Evolutionary conservation across 1,140 invertebrate genomes (phyloP), one percentile per base, ranked within the genome.

Genomic region (Drosophila pseudoobscura): DNA sequence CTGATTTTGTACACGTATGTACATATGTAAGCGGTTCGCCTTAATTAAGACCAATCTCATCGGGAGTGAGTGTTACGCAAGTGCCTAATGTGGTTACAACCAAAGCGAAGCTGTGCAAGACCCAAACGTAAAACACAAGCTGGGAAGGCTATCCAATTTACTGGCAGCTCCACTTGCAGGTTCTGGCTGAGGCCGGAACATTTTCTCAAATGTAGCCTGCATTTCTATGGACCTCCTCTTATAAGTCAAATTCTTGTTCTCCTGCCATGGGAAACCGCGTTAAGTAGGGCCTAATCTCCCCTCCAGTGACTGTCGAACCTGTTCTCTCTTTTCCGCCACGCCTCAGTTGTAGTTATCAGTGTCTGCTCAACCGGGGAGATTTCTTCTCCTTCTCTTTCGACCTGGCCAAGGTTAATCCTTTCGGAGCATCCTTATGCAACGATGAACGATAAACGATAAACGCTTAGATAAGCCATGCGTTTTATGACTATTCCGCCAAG

Each of bases 11-110:
- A 31, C 15, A 39, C 24, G 6, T 43, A 54, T 44, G 17, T 22
- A 39, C 53, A 44, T 44, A 44, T 13, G 31, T 35, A 61, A 72
- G 44, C 47, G 66, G 35, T 75, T 71, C 41, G 50, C 80, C 77
- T 80, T 85, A 85, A 85, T 85, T 85, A 85, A 85, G 78, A 87
- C 73, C 78, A 75, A 57, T 72, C 62, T 76, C 63, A 50, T 74
- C 73, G 73, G 53, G 72, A 59, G 74, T 53, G 70, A 50, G 75
- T 35, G 61, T 84, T 84, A 68, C 76, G 78, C 71, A 83, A 83
- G 82, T 59, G 60, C 65, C 49, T 69, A 69, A 69, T 57, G 47
- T 63, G 57, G 41, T 39, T 26, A 13, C 35, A 47, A 17, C 51
- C 41, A 47, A 9, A 44, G 22, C 50, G 31, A 45, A 31, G 35